These are phyloP conservation scores for Copsychus sechellarum DNA, from an alignment of 2,113 vertebrate species.

Conservation along the genomic window DNA sequence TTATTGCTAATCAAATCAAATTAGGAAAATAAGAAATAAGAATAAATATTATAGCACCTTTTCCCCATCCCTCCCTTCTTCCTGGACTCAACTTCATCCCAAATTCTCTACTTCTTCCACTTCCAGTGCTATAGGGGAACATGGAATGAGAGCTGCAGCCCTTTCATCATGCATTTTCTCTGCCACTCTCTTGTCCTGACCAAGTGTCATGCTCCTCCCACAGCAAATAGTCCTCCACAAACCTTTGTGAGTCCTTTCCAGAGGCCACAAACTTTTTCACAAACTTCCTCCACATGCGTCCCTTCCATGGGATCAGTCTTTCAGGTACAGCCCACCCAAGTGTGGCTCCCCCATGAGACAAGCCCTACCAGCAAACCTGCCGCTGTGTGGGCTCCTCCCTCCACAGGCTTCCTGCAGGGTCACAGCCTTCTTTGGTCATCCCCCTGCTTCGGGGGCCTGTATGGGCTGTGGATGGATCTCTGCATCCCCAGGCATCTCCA, in stretches of 20 bases:
- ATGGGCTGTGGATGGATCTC: background rate
- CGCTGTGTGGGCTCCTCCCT: background rate
- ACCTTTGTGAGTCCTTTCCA: background rate
- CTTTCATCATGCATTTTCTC: rapidly evolving
- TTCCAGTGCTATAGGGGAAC: rapidly evolving
- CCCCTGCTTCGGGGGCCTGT: background rate
- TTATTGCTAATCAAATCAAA: background rate
- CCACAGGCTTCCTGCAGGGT: background rate
- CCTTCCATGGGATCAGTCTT: background rate
- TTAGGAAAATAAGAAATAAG: background rate
- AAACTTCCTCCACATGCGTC: rapidly evolving
- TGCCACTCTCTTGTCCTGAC: background rate
- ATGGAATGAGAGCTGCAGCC: rapidly evolving
- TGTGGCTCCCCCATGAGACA: rapidly evolving
- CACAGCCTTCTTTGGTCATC: background rate
- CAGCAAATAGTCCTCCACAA: background rate
- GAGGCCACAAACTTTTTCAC: background rate
- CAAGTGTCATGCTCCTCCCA: background rate
- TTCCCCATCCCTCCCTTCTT: background rate
- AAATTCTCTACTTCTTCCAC: rapidly evolving
- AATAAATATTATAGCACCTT: background rate
- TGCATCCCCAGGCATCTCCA: rapidly evolving
- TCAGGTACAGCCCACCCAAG: background rate
- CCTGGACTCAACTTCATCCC: background rate
- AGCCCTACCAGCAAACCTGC: background rate